phyloP scores from a whole-genome alignment of 92 coral and sea anemone species.

The Isaurus tuberculatus region DNA sequence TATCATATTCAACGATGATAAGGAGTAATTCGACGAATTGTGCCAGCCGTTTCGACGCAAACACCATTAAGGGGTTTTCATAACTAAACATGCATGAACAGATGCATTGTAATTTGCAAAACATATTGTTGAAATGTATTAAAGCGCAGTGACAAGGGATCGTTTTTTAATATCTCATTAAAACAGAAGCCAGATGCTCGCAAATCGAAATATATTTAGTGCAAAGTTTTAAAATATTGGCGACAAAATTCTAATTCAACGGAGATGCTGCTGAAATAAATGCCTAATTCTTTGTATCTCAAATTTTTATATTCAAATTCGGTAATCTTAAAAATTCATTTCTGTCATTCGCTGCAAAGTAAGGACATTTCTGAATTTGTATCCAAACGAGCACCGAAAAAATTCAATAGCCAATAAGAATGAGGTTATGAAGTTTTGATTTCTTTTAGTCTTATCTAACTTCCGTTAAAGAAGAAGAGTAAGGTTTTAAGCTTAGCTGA shows the following conservation, averaged over 20 bases:
- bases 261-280: neutral
- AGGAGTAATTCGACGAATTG: slow-evolving; percentile 4
- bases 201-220: neutral
- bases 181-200: slow-evolving; percentile 8
- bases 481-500: neutral
- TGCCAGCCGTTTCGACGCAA: slow-evolving; percentile 1
- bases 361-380: neutral
- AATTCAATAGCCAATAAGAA: neutral
- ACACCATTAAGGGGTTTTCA: slow-evolving; percentile 1
- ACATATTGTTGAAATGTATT: slow-evolving; percentile 18
- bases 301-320: neutral
- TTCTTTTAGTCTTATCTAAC: slow-evolving; percentile 6
- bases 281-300: neutral
- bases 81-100: slow-evolving; percentile 7
- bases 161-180: slow-evolving; percentile 19
- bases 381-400: neutral
- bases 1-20: slow-evolving; percentile 11
- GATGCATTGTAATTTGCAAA: slow-evolving; percentile 18
- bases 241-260: neutral
- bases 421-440: neutral
- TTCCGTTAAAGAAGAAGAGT: slow-evolving; percentile 6
- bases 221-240: neutral
- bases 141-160: neutral
- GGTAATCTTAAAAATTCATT: neutral
- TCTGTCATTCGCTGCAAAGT: neutral